Base-by-base conservation (phyloP, 92 coral and sea anemone genomes). In the Parazoanthus darwini region DNA sequence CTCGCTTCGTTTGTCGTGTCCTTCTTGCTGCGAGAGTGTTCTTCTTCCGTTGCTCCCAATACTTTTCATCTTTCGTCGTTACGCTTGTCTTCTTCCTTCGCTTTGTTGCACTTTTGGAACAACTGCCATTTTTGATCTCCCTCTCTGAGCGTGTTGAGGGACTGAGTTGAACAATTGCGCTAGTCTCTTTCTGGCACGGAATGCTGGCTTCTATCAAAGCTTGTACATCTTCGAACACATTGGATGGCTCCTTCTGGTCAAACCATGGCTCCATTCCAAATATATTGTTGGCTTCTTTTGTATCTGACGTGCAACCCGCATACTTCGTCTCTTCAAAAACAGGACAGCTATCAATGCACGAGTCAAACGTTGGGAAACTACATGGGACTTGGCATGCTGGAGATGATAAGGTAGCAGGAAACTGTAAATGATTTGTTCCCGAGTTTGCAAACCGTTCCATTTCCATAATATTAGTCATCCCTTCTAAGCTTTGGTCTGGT, bases 31-130 rank as follows among this genome's bases (percentile, higher is more conserved):
- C 77, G 20, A 72, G 15, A 13, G 77, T 72, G 18, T 72, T 72
- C 77, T 72, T 72, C 0, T 72, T n/a, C 42, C 77, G 38, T 72
- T 20, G 36, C 77, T 72, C 77, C 77, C 77, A 72, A 23, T 72
- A 72, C 18, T 72, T 72, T 9, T 29, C 77, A 36, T 72, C 77
- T n/a, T 72, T 72, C 77, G 33, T 26, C 20, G 18, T 72, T 33
- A 72, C 77, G 5, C 42, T 16, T 13, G 77, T 26, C 18, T 16
- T 72, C 39, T 14, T 72, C 18, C 33, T 72, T 72, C 77, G 11
- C 68, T 63, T 63, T 63, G 68, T 20, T 63, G 25, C 68, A 63
- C 20, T 18, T 63, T 18, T 63, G 23, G 68, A 63, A 63, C 68
- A 3, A 26, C 33, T 43, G 9, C 8, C 15, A 7, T 43, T 72